These are phyloP conservation scores for Eulacestoma nigropectus DNA, from an alignment of 2,113 vertebrate species.

Conservation along the genomic window DNA sequence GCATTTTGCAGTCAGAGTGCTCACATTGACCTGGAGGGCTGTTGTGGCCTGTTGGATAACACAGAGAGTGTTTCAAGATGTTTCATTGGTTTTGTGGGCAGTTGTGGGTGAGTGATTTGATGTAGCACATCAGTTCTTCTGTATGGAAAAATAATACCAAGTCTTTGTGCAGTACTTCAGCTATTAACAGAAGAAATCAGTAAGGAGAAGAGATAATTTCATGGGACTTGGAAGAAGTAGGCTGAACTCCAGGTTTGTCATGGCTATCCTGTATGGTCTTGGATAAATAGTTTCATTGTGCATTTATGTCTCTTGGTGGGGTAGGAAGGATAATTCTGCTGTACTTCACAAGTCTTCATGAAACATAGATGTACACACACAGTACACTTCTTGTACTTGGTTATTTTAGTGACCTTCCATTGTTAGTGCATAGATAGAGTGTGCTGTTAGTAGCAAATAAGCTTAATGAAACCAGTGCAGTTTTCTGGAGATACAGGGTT, in stretches of 20 bases:
- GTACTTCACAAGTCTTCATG: background rate
- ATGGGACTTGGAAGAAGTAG: background rate
- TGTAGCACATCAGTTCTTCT: background rate
- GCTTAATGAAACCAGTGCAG: background rate
- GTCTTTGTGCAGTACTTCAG: background rate
- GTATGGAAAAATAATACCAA: background rate
- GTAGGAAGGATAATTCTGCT: background rate
- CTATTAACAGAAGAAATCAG: background rate
- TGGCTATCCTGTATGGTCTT: background rate
- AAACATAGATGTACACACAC: fast-evolving
- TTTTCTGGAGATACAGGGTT: background rate
- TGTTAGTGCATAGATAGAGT: background rate
- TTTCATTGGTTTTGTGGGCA: background rate
- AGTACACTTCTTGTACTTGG: fast-evolving
- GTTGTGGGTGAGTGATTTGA: fast-evolving
- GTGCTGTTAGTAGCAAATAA: background rate
- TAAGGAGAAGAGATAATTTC: background rate
- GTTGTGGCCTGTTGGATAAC: fast-evolving
- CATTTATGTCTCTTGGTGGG: background rate
- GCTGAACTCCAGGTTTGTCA: background rate
- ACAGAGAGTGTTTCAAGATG: fast-evolving
- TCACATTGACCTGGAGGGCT: background rate
- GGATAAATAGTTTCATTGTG: background rate
- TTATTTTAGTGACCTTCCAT: background rate
- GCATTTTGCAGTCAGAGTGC: background rate